Evolutionary conservation across 2,113 vertebrate genomes (phyloP), one percentile per base, ranked within the genome.

Genomic region (Speoplatyrhinus poulsoni): DNA sequence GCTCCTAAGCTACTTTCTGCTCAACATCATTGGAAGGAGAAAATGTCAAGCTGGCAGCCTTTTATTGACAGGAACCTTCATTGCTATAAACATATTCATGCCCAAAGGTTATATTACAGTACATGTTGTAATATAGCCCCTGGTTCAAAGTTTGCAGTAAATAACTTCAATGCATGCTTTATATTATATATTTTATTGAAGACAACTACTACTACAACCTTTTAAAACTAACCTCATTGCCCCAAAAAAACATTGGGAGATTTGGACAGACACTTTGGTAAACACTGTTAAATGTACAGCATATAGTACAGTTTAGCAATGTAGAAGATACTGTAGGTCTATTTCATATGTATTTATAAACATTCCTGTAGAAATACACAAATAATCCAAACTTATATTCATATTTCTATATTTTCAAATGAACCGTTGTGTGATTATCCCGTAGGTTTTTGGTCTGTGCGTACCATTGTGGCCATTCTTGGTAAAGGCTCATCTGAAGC

Each of bases 401-500:
- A 41, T 41, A 8, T 41, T 41, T 41, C 36, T 41, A 41, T 6
- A 41, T 6, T 41, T 26, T 26, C 26, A 62, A 17, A 62, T 15
- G 3, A 41, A 54, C 10, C 11, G 46, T 6, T 62, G 0, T 49
- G 46, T 63, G 46, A 67, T 46, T 65, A 65, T 17, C 65, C 49
- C 67, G n/a, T 41, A 95, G 93, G 70, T 55, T 9, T 89, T 76
- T 86, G 74, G 73, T 16, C 88, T 0, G 12, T 92, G 70, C 90
- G 85, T 52, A 88, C 90, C 0, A 33, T 81, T 1, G 71, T 95
- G 6, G 92, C 89, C 0, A 46, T 92, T 13, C 19, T 91, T 6
- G 95, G 92, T 41, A 96, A 96, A 82, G 92, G 90, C 1, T 88
- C 93, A 12, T 94, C 94, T 16, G 94, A 96, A 83, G 93, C 91